Evolutionary conservation across 2,797 vertebrate species (phyloP), one percentile per base, ranked within the genome.

Genomic region (Poliocrania exsul): DNA sequence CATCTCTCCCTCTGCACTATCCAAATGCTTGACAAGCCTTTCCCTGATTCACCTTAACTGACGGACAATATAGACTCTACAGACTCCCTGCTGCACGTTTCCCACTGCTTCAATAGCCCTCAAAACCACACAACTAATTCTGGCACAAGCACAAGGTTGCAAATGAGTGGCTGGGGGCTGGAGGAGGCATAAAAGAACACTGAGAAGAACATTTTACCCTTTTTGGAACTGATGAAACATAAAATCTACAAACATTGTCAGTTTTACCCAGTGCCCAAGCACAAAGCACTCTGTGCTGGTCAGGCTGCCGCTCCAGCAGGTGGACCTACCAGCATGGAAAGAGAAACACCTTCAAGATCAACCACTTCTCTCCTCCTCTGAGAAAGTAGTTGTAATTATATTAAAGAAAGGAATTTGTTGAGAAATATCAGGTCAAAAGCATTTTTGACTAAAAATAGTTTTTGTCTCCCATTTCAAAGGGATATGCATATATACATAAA

Each of bases 231-330:
- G 13, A 62, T 35, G 53, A 78, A 95, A 83, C 25, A n/a, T 18
- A 35, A 65, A 38, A 29, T 74, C 37, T 46, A 47, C 20, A 51
- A 67, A 64, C 9, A 28, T 13, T 0, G 0, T 17, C 64, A 25
- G 25, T 67, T 86, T 81, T 61, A 58, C 28, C 17, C 37, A 47
- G 18, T 28, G 58, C 11, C 33, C 2, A 3, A 42, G n/a, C 81
- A 81, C 44, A 62, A 64, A 37, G 47, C 2, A 2, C 13, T 13
- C 60, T 46, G 25, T 29, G 54, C 67, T 49, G 46, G 20, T 31
- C 33, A 57, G 10, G 24, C 44, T 82, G 60, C 73, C 71, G 50
- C 20, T 44, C 53, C 78, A 60, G 80, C 57, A 29, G 16, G 42
- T 16, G 21, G 16, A 70, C 25, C 21, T 13, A 38, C 28, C 40